These are phyloP conservation scores for Pachydiplax longipennis DNA, from an alignment of 2,888 invertebrate genomes.

Conservation along the genomic window DNA sequence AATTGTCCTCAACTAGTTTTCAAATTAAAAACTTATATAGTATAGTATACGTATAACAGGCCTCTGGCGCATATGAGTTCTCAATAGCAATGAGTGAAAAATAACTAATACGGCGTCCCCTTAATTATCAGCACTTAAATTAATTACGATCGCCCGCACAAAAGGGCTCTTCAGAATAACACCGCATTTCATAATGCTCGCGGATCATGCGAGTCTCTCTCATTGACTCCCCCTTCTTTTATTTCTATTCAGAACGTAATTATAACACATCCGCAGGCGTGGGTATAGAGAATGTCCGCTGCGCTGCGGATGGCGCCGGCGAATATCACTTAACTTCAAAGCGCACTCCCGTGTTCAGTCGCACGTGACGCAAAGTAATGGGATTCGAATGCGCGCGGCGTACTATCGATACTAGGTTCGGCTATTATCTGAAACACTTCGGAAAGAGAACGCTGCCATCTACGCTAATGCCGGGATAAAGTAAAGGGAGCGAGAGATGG, in stretches of 20 bases:
- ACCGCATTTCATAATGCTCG: neutral
- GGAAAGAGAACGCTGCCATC: neutral
- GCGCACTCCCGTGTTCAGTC: neutral
- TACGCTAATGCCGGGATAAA: neutral
- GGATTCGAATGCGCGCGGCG: neutral
- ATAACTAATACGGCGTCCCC: too few species aligned
- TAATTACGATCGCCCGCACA: too few species aligned
- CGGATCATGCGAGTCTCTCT: neutral
- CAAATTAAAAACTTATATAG: too few species aligned
- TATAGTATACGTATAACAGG: too few species aligned
- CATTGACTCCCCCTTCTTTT: neutral
- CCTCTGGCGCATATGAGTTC: too few species aligned
- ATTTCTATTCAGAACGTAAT: neutral
- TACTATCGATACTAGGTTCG: neutral
- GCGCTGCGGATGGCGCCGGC: neutral
- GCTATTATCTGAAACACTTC: neutral
- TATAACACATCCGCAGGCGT: neutral
- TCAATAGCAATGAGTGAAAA: too few species aligned
- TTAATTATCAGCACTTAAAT: too few species aligned
- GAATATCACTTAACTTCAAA: constrained; percentile 1
- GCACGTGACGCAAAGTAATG: neutral
- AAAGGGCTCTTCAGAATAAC: too few species aligned
- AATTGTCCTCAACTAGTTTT: too few species aligned
- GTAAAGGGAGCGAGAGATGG: neutral
- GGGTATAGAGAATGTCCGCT: neutral